Evolutionary conservation across 2,888 invertebrate genomes (phyloP), one percentile per base, ranked within the genome.

Genomic region (Odontomyia ornata): DNA sequence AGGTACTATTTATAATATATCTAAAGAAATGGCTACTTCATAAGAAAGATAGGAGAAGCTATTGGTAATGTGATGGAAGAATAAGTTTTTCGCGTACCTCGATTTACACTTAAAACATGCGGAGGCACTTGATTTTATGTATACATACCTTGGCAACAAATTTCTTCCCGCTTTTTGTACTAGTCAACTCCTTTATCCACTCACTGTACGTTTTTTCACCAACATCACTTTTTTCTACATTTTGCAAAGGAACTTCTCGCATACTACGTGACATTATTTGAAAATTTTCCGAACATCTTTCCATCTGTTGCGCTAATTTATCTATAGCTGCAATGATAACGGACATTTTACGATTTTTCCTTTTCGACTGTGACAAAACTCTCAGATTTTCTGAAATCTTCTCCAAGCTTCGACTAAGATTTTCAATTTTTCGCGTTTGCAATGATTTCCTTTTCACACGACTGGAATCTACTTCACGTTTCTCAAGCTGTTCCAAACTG

Each of bases 141-240:
- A 36, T 36, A 77, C 77, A 65, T 80, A 86, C 86, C 69, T 83
- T 84, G 15, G 84, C 83, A 36, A 87, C 80, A 78, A 87, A 86
- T 23, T 82, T 80, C 60, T 83, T 81, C 0, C 87, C 87, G 79
- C 83, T 85, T 36, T 80, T 71, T 0, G 84, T 84, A 62, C 82
- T 81, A 5, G 85, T 82, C 83, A 87, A 83, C 75, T 86, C 86
- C 25, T 82, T 78, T 47, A 87, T 82, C 87, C 86, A 87, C 46
- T 85, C 83, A 0, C 81, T 81, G 76, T 86, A 87, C 1, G 81
- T 80, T 57, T 83, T 83, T 9, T 79, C 80, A 69, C 65, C 30
- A 77, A 75, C 25, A 77, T 36, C 25, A 77, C 77, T n/a, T 7
- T 52, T 21, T n/a, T 27, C 46, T 15, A 36, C 23, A 2, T 36